Base-by-base conservation (phyloP, 2,888 invertebrate genomes). In the Melanargia galathea region DNA sequence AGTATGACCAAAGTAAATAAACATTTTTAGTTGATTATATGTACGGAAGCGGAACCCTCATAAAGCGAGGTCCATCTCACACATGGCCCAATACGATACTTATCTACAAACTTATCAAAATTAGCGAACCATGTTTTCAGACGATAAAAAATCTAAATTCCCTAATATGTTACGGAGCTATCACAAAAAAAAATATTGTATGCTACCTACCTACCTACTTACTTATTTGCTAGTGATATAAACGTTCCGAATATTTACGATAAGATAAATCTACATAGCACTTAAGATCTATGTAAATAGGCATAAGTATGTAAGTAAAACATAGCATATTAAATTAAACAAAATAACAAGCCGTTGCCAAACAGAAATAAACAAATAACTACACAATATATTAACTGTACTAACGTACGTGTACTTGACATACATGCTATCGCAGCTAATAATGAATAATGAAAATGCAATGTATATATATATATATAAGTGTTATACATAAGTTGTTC, bases 311-410 rank as follows among this genome's bases (percentile, higher is more conserved):
- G 54, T 54, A 63, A 55, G 35, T 26, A 66, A 62, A 22, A 2
- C 20, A 45, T 18, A 45, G 8, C 11, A 63, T 33, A 64, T 51
- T 64, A 66, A 73, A 66, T 63, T 66, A 62, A 70, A 64, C 60
- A 69, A 67, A 58, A 59, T 64, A 60, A 65, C 67, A 72, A 70
- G 61, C 65, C 59, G 16, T 64, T 61, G 56, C 49, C 62, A 66
- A 64, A 69, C 59, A 71, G 49, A 57, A 45, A 65, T 60, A 55
- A 65, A 52, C 18, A 58, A 60, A 64, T 60, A 48, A 18, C 26
- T 18, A 59, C 48, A 57, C 38, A 43, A 45, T 24, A 10, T 56
- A 51, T 13, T 33, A 30, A 55, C 5, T 18, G 4, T 33, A 33
- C 8, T 26, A 49, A 16, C 22, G 20, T 33, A 51, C 18, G 11